Evolutionary conservation across 2,113 vertebrate genomes (phyloP).

Genomic region (Eurypyga helias): DNA sequence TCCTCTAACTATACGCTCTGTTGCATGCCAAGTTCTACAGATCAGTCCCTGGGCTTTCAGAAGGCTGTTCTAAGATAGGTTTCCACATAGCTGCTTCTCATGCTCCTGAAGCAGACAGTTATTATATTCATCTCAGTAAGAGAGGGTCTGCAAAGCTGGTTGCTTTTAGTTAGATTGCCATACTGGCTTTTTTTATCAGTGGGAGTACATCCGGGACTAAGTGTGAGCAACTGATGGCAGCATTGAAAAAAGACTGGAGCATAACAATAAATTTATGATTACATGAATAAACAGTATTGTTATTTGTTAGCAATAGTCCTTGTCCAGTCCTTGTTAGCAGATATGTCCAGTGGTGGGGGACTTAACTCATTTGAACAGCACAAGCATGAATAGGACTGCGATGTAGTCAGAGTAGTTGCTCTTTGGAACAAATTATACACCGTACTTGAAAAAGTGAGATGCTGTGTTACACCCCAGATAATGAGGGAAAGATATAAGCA

Average conservation of each 20-base stretch:
- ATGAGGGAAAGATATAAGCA: neutral
- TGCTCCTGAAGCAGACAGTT: neutral
- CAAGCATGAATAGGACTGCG: neutral
- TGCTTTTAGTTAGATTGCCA: neutral
- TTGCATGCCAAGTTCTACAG: neutral
- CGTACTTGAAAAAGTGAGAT: neutral
- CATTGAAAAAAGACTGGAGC: neutral
- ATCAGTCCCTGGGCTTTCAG: neutral
- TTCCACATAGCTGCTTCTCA: neutral
- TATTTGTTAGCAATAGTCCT: no score
- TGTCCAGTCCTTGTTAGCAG: neutral
- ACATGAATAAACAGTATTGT: neutral
- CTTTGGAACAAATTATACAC: neutral
- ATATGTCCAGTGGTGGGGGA: fast-evolving
- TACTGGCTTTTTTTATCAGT: neutral
- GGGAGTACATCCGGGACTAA: neutral
- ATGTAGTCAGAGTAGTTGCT: neutral
- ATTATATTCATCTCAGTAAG: neutral
- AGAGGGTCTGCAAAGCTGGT: neutral
- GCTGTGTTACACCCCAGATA: neutral
- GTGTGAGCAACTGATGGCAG: neutral
- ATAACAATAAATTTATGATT: neutral
- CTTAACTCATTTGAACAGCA: fast-evolving
- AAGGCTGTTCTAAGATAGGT: neutral
- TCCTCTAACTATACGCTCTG: neutral